phyloP scores from a whole-genome alignment of 2,888 invertebrate genomes.

The Diarsia mendica region DNA sequence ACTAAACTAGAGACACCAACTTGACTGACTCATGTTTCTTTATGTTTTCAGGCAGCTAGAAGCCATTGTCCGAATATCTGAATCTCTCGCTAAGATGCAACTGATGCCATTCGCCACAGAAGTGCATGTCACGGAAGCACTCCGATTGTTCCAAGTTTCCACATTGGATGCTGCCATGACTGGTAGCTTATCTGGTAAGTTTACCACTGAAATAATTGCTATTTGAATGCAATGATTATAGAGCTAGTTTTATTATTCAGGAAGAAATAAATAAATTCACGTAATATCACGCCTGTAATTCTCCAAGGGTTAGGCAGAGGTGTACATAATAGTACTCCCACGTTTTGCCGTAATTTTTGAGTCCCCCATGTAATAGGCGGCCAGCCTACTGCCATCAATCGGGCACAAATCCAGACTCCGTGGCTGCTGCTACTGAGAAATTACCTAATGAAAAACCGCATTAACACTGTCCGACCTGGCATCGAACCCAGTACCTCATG shows the following conservation, averaged over 20 bases:
- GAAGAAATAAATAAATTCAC: not conserved
- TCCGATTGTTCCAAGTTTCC: slow-evolving; percentile 98
- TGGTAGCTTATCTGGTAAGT: slow-evolving; percentile 95
- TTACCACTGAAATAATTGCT: not conserved
- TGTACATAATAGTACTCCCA: no score
- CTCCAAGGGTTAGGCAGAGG: no score
- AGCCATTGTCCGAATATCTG: slow-evolving; percentile 98
- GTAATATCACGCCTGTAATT: no score
- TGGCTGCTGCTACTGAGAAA: no score
- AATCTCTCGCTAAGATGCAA: slow-evolving; percentile 99
- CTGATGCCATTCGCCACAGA: slow-evolving; percentile 97
- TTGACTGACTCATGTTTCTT: not conserved
- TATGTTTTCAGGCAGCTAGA: slow-evolving; percentile 94
- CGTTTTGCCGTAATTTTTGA: no score
- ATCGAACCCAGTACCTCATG: no score
- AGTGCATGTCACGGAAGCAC: slow-evolving; percentile 97
- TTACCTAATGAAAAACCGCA: no score
- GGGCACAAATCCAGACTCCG: no score
- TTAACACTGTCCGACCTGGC: no score
- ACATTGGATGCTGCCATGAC: slow-evolving; percentile 98
- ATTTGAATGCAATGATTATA: not conserved
- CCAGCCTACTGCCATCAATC: no score
- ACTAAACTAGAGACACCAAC: not conserved
- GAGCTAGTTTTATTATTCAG: not conserved
- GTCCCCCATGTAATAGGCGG: no score